Base-by-base conservation (phyloP, 2,113 vertebrate genomes). In the Procavia capensis region DNA sequence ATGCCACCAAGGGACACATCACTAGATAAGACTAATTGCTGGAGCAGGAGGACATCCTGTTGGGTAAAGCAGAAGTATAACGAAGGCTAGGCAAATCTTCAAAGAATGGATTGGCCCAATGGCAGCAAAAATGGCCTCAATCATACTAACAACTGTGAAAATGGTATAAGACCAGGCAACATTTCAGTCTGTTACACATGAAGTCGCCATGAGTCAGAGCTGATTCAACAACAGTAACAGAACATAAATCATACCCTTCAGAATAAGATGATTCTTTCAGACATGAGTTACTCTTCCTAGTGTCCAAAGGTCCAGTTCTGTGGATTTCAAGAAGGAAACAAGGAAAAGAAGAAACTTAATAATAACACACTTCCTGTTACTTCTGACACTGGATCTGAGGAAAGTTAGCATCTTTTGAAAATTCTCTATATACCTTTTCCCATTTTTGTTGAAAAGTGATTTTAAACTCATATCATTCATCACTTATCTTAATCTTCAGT, bases 391-490 rank as follows among this genome's bases (percentile, higher is more conserved):
- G 36, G 4, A 9, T 78, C 86, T 61, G 47, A 81, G 57, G 36
- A 24, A 86, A 95, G 82, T 86, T 4, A 78, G 3, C 63, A 39
- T 57, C 75, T 39, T 85, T 27, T 82, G 24, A 78, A 90, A 86
- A 78, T 27, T 86, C 31, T 78, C 39, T 90, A 45, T 36, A 41
- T 29, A 14, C 6, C 14, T 87, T 90, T 63, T 83, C 75, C 34
- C 41, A 87, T 87, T 87, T 81, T 41, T 83, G 50, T 82, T 83
- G n/a, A n/a, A n/a, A n/a, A n/a, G n/a, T n/a, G 86, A 64, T 36
- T 63, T 93, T 57, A 78, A 63, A 63, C n/a, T 86, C 25, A 41
- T 25, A 27, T 70, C 25, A 82, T 36, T 7, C 10, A 36, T 78
- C 43, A 45, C 76, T 76, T 90, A 91, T 45, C 57, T 91, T 88